phyloP scores from a whole-genome alignment of 2,888 invertebrate species.

The Cremastinae sp. region DNA sequence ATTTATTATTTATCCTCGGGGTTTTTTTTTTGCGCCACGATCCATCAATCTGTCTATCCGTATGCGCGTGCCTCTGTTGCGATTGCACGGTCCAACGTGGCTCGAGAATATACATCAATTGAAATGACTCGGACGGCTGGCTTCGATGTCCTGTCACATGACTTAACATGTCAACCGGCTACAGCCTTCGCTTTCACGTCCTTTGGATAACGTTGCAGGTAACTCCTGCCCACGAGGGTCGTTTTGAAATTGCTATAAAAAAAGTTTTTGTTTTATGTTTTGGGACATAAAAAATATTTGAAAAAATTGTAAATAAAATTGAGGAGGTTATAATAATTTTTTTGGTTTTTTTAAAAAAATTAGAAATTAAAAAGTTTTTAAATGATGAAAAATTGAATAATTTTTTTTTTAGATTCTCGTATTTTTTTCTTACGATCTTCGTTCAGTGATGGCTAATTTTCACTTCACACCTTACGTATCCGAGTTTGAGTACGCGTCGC shows the following conservation, averaged over 20 bases:
- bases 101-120: conserved; percentile 51
- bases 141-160: conserved; percentile 62
- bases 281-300: too few species aligned
- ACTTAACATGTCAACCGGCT: conserved; percentile 67
- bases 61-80: conserved; percentile 37
- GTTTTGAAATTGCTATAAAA: too few species aligned
- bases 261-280: too few species aligned
- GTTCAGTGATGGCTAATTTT: conserved; percentile 57
- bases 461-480: conserved; percentile 64
- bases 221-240: not conserved
- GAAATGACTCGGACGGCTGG: conserved; percentile 66
- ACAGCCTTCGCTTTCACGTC: conserved; percentile 61
- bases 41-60: conserved; percentile 40
- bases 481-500: conserved; percentile 65
- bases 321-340: not conserved
- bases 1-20: conserved; percentile 21
- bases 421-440: conserved; percentile 55
- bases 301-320: too few species aligned
- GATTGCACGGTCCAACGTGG: conserved; percentile 55
- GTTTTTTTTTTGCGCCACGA: not conserved
- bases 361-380: too few species aligned
- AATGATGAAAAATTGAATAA: not conserved
- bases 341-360: not conserved
- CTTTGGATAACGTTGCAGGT: conserved; percentile 67
- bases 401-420: conserved; percentile 59